These are phyloP conservation scores for Trogon melanurus DNA, from an alignment of 2,113 vertebrate genomes.

Conservation along the genomic window DNA sequence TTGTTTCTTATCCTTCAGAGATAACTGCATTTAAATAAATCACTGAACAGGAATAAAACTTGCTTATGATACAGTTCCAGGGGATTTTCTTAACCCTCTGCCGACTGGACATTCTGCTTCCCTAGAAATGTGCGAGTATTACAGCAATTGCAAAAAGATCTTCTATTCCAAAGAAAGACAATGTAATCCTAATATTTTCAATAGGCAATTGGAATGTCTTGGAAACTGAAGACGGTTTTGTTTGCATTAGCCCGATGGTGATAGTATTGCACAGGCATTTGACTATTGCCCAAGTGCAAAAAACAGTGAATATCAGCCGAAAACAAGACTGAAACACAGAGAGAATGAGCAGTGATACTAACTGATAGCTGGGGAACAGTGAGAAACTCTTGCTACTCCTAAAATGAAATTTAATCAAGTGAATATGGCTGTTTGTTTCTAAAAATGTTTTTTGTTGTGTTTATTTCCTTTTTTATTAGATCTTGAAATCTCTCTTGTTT, in stretches of 20 bases:
- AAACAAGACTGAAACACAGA: not conserved
- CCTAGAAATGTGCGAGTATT: not conserved
- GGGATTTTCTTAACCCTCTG: constrained; percentile 19
- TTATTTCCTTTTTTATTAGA: not conserved
- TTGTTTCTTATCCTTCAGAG: constrained; percentile 25
- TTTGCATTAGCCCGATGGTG: not conserved
- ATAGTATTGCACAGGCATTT: not conserved
- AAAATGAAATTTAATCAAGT: not conserved
- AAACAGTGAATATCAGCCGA: not conserved
- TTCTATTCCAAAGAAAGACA: not conserved
- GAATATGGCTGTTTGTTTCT: not conserved
- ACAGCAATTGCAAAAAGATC: not conserved
- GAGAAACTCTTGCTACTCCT: not conserved
- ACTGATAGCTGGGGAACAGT: not conserved
- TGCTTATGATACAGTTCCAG: constrained; percentile 36
- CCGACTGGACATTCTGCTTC: not conserved
- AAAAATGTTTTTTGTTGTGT: not conserved
- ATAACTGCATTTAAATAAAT: constrained; percentile 51
- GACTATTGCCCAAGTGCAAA: not conserved
- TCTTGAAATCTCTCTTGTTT: not conserved
- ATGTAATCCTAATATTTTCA: not conserved
- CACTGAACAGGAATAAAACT: constrained; percentile 44
- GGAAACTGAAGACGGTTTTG: not conserved
- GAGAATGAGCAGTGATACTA: not conserved
- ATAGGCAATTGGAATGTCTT: not conserved